These are phyloP conservation scores for Acleris cristana DNA, from an alignment of 2,888 invertebrate species.

Conservation along the genomic window DNA sequence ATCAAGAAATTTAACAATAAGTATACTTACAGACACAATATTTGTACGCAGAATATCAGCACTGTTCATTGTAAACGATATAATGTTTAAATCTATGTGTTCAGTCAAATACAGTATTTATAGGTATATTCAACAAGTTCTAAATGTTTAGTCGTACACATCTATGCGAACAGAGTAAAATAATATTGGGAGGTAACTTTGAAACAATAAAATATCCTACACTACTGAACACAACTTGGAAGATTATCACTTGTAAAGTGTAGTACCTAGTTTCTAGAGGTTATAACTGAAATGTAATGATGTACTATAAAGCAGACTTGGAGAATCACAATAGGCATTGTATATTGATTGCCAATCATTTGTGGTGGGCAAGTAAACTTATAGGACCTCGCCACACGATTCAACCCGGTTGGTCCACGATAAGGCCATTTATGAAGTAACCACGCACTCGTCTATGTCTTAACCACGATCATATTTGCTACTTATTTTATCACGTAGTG, in stretches of 20 bases:
- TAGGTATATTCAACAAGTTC: conserved; percentile 23
- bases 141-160: conserved; percentile 15
- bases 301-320: conserved; percentile 40
- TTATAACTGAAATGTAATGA: conserved; percentile 34
- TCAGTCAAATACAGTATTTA: conserved; percentile 56
- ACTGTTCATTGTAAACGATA: conserved; percentile 58
- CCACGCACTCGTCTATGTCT: conserved; percentile 43
- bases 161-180: conserved; percentile 10
- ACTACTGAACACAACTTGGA: conserved; percentile 62
- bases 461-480: conserved; percentile 34
- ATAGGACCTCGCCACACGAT: conserved; percentile 52
- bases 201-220: conserved; percentile 32
- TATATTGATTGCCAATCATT: conserved; percentile 47
- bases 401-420: conserved; percentile 74
- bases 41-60: conserved; percentile 76
- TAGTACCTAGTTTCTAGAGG: conserved; percentile 33
- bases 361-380: conserved; percentile 46
- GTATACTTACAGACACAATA: conserved; percentile 64
- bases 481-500: conserved; percentile 30
- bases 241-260: conserved; percentile 39
- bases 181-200: conserved; percentile 40
- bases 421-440: conserved; percentile 69
- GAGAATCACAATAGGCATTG: conserved; percentile 52
- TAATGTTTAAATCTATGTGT: conserved; percentile 54
- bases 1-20: conserved; percentile 64